phyloP scores from a whole-genome alignment of 2,888 invertebrate genomes.

The Dromius quadrimaculatus region DNA sequence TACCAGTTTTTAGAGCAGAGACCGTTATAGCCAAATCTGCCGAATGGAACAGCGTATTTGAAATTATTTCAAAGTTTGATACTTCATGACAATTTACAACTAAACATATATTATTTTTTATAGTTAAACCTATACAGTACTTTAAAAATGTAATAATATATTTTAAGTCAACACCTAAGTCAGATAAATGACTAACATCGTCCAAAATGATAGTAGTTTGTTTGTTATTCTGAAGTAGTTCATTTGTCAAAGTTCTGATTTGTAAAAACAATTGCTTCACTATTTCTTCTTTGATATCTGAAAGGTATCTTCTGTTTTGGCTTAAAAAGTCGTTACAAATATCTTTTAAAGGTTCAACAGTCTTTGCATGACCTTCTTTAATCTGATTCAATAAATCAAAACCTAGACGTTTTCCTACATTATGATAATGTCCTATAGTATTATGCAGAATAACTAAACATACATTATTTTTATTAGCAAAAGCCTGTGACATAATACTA shows the following conservation, averaged over 20 bases:
- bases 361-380: conserved; percentile 67
- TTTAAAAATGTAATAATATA: conserved; percentile 70
- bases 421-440: conserved; percentile 79
- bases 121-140: conserved; percentile 65
- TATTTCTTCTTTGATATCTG: conserved; percentile 60
- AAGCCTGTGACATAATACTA: conserved; percentile 76
- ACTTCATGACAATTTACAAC: conserved; percentile 73
- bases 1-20: conserved; percentile 77
- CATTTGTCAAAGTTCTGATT: conserved; percentile 65
- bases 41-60: conserved; percentile 74
- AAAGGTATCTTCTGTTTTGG: conserved; percentile 8
- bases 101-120: conserved; percentile 65
- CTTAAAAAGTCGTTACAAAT: conserved; percentile 64
- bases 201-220: conserved; percentile 72
- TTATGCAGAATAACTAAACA: conserved; percentile 79
- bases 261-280: conserved; percentile 66
- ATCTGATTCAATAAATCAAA: conserved; percentile 74
- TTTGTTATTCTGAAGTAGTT: conserved; percentile 58
- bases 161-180: conserved; percentile 71
- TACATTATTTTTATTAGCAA: conserved; percentile 73
- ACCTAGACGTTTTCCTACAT: conserved; percentile 79
- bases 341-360: conserved; percentile 70
- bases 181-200: conserved; percentile 79
- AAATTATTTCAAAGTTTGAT: conserved; percentile 70
- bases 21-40: conserved; percentile 75